Base-by-base conservation (phyloP, 2,113 vertebrate species). In the Anser brachyrhynchus region DNA sequence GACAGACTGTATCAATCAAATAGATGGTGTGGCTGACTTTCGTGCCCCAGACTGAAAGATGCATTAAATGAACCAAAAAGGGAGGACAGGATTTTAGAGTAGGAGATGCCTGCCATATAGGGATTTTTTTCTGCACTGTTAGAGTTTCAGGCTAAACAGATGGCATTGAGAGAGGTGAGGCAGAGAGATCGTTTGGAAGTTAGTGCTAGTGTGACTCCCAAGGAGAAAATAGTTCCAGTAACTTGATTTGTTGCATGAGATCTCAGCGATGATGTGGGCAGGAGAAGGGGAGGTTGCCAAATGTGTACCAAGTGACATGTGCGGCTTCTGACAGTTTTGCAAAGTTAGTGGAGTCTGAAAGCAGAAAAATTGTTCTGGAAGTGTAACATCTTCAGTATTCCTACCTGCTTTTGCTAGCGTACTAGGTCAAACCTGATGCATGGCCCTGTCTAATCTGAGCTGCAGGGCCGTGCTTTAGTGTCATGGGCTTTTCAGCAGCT, bases 61-160 rank as follows among this genome's bases (percentile, higher is more conserved):
- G 67, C 75, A 74, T 96, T 83, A 92, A 95, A 91, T 91, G 18
- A 96, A 89, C 44, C 15, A n/a, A 86, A 80, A 74, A 87, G 85
- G 67, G 85, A 92, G 79, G 85, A 37, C 44, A 67, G 65, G 67
- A 35, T 96, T 96, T 96, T 75, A 74, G 88, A 91, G 74, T 26
- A 4, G 90, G 81, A 91, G 66, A 54, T 70, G 44, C 37, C 17
- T 90, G n/a, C 44, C 29, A 39, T n/a, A 49, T 29, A 82, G 49
- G 8, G 35, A 13, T 91, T 20, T 67, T 93, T 91, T 89, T 54
- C 87, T 95, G 66, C 58, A 28, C 52, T 87, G 52, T 66, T 93
- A 52, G 44, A 89, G 26, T 89, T 87, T 84, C 73, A 84, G 28
- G 54, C 74, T 89, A 73, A 95, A 80, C 64, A 83, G 76, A 74